A percentile compares a stretch with the other conserved stretches of the same genome.
Evolutionary conservation across 2,113 vertebrate genomes (phyloP).

Genomic region (Odocoileus virginianus): DNA sequence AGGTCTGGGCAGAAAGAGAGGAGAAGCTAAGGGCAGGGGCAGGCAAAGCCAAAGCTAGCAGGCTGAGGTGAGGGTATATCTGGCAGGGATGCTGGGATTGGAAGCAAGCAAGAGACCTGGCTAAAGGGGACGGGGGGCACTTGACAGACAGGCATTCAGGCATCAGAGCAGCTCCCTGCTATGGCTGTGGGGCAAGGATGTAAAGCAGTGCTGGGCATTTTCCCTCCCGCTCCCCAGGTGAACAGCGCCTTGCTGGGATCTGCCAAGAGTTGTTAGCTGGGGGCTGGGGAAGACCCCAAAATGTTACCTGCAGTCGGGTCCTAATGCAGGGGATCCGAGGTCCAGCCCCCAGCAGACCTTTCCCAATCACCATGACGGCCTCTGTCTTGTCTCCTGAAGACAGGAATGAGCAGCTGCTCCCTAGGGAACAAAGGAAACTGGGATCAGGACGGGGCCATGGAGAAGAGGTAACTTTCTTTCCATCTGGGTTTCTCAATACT

Average conservation of each 20-base stretch:
- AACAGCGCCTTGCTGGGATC: not conserved
- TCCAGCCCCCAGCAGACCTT: slow-evolving; percentile 62
- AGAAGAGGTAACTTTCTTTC: not conserved
- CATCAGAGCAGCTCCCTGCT: not conserved
- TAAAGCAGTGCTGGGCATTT: slow-evolving; percentile 16
- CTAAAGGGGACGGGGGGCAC: not conserved
- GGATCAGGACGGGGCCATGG: not conserved
- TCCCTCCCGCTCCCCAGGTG: slow-evolving; percentile 6
- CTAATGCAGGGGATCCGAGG: slow-evolving; percentile 67
- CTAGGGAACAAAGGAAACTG: slow-evolving; percentile 59
- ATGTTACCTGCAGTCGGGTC: slow-evolving; percentile 69
- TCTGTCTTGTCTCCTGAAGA: slow-evolving; percentile 70
- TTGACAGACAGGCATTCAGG: not conserved
- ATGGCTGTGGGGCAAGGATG: not conserved
- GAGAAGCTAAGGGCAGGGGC: slow-evolving; percentile 26
- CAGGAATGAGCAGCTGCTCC: slow-evolving; percentile 58
- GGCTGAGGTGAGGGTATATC: slow-evolving; percentile 25
- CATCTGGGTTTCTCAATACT: not conserved
- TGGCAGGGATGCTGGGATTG: slow-evolving; percentile 29
- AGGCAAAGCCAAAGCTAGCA: slow-evolving; percentile 59
- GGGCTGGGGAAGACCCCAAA: not conserved
- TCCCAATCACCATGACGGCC: slow-evolving; percentile 73
- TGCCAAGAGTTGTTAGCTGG: not conserved
- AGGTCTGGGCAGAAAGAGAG: slow-evolving; percentile 69
- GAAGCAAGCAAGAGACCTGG: slow-evolving; percentile 62